phyloP scores from a whole-genome alignment of 2,888 invertebrate genomes.

The Pristionchus exspectatus region DNA sequence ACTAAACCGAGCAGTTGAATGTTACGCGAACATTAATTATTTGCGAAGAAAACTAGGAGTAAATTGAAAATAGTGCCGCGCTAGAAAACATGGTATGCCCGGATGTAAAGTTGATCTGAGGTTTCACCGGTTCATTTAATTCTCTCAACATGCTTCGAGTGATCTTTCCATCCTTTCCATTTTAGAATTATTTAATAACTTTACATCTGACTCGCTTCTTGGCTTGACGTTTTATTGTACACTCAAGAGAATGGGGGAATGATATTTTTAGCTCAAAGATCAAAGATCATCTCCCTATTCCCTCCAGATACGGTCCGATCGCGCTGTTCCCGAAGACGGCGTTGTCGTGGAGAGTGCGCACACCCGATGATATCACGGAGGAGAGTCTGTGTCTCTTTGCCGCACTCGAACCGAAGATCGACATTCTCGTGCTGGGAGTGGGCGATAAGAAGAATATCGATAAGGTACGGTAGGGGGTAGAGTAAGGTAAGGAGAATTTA shows the following conservation, averaged over 20 bases:
- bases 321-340: constrained; percentile 76
- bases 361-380: constrained; percentile 85
- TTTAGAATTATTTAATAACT: not conserved
- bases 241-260: no score
- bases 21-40: no score
- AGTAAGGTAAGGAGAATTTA: no score
- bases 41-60: no score
- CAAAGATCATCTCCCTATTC: not conserved
- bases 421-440: constrained; percentile 78
- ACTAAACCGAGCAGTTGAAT: no score
- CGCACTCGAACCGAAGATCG: constrained; percentile 89
- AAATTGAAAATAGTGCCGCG: no score
- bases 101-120: no score
- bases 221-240: not conserved
- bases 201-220: not conserved
- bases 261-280: not conserved
- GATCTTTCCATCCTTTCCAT: not conserved
- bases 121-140: no score
- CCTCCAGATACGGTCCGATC: constrained; percentile 73
- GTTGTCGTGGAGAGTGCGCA: constrained; percentile 76
- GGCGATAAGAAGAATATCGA: constrained; percentile 78
- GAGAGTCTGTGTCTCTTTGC: constrained; percentile 88
- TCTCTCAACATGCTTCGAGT: not conserved
- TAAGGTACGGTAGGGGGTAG: constrained; percentile 64
- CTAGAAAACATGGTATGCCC: no score